Evolutionary conservation across 1,140 invertebrate genomes (phyloP).

Genomic region (Drosophila punjabiensis): DNA sequence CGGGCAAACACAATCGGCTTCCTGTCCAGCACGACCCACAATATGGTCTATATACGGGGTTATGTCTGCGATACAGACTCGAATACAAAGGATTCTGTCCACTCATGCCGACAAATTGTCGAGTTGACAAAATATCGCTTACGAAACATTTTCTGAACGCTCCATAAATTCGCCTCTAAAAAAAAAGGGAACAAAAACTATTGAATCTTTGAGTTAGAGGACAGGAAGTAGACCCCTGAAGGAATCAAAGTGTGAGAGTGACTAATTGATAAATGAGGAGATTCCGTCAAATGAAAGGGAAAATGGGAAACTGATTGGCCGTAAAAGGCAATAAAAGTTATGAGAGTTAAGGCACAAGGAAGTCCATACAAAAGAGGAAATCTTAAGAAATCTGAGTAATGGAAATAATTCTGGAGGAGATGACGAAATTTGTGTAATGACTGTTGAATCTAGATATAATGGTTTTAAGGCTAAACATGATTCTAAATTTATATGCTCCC

Average conservation of each 20-base stretch:
- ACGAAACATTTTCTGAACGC: conserved; percentile 37
- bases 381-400: not conserved
- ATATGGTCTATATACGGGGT: not conserved
- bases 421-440: conserved; percentile 2
- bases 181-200: conserved; percentile 19
- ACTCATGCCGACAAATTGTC: conserved; percentile 67
- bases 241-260: conserved; percentile 36
- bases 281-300: conserved; percentile 22
- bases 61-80: conserved; percentile 18
- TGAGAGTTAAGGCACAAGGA: conserved; percentile 11
- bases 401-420: not conserved
- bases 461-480: conserved; percentile 23
- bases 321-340: conserved; percentile 20
- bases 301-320: conserved; percentile 41
- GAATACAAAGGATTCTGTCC: conserved; percentile 50
- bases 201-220: conserved; percentile 1
- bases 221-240: conserved; percentile 58
- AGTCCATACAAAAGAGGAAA: not conserved
- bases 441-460: conserved; percentile 17
- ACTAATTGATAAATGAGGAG: conserved; percentile 46
- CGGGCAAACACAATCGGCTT: conserved; percentile 57
- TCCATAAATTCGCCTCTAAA: conserved; percentile 48
- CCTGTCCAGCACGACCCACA: conserved; percentile 40
- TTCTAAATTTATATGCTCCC: conserved; percentile 1
- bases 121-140: conserved; percentile 67